A percentile compares a stretch with the other conserved stretches of the same genome.
These are phyloP conservation scores for Alosa sapidissima DNA, from an alignment of 2,797 vertebrate species.

Conservation along the genomic window DNA sequence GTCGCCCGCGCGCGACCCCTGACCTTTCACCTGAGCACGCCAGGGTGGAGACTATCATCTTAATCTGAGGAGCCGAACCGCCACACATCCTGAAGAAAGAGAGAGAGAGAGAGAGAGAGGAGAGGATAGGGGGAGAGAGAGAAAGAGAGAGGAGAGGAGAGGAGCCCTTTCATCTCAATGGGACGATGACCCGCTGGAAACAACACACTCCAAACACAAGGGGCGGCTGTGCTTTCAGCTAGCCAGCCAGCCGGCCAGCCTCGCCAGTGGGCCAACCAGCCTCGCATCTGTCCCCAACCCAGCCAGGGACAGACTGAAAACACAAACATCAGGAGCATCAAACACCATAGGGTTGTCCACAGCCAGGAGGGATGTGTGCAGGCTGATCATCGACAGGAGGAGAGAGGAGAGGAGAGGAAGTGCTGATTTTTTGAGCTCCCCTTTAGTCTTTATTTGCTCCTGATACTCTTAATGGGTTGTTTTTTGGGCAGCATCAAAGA, in stretches of 20 bases:
- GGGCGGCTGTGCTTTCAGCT: background rate
- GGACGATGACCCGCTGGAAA: background rate
- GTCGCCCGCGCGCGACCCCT: constrained; percentile 71
- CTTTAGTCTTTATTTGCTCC: background rate
- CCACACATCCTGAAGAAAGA: background rate
- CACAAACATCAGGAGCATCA: background rate
- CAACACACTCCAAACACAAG: background rate
- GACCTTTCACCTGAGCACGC: constrained; percentile 71
- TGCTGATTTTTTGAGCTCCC: background rate
- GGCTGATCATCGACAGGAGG: background rate
- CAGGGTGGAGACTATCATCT: constrained; percentile 80
- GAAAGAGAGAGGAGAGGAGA: background rate
- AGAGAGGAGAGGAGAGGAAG: background rate
- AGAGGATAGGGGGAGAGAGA: background rate
- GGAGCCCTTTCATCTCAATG: constrained; percentile 15
- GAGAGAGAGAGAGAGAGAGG: background rate
- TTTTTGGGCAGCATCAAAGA: constrained; percentile 8
- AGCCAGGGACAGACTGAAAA: background rate
- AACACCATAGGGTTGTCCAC: background rate
- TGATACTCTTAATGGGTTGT: background rate
- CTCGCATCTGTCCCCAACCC: background rate
- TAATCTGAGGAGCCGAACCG: constrained; percentile 66
- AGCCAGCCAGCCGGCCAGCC: background rate
- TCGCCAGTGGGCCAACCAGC: background rate
- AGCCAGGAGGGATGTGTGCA: background rate